Evolutionary conservation across 2,797 vertebrate species (phyloP).

Genomic region (Artibeus jamaicensis): DNA sequence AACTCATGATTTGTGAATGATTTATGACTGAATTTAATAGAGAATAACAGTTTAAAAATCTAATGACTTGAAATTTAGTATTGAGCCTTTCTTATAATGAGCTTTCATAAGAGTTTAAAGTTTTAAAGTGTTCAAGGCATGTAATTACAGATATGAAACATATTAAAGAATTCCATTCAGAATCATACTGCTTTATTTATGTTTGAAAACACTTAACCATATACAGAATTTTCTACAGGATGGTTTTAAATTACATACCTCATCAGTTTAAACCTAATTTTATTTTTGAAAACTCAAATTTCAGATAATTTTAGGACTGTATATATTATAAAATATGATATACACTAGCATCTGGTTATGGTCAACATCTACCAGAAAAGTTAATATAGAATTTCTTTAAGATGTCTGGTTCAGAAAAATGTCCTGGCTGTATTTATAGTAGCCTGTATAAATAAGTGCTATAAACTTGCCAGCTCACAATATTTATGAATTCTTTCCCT

Average conservation of each 20-base stretch:
- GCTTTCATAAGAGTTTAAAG: slow-evolving; percentile 19
- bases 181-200: neutral
- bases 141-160: neutral
- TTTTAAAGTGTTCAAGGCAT: neutral
- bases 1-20: slow-evolving; percentile 16
- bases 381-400: slow-evolving; percentile 32
- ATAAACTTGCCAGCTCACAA: neutral
- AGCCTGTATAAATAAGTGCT: neutral
- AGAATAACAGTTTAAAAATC: neutral
- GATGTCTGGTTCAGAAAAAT: slow-evolving; percentile 8
- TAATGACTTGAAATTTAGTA: neutral
- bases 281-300: slow-evolving; percentile 34
- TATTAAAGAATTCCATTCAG: slow-evolving; percentile 16
- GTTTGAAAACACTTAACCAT: slow-evolving; percentile 24
- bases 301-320: neutral
- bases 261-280: slow-evolving; percentile 52
- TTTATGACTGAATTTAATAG: slow-evolving; percentile 23
- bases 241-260: slow-evolving; percentile 37
- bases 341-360: neutral
- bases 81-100: neutral
- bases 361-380: slow-evolving; percentile 16
- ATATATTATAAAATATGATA: neutral
- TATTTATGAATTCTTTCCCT: neutral
- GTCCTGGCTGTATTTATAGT: neutral
- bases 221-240: neutral